A percentile compares a stretch with the other conserved stretches of the same genome.
phyloP scores from a whole-genome alignment of 2,113 vertebrate genomes.

The Peromyscus polionotus region DNA sequence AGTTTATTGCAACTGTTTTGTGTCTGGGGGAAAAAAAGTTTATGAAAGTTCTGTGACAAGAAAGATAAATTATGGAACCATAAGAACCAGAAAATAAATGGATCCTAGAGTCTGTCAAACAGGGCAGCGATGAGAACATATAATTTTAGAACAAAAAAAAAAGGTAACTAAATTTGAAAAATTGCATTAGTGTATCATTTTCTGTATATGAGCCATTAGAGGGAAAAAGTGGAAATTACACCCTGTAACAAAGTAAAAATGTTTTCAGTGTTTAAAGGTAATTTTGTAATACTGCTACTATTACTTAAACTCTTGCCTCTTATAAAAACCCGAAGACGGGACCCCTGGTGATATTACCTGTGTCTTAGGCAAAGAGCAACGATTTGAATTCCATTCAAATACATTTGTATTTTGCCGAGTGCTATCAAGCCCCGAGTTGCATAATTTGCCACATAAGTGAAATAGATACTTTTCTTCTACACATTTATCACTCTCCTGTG shows the following conservation, averaged over 20 bases:
- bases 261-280: slow-evolving; percentile 94
- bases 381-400: slow-evolving; percentile 97
- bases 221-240: slow-evolving; percentile 91
- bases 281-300: slow-evolving; percentile 96
- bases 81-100: slow-evolving; percentile 89
- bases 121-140: slow-evolving; percentile 87
- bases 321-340: slow-evolving; percentile 97
- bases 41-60: slow-evolving; percentile 90
- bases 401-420: slow-evolving; percentile 96
- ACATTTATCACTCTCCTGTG: slow-evolving; percentile 92
- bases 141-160: slow-evolving; percentile 91
- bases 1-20: slow-evolving; percentile 87
- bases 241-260: slow-evolving; percentile 94
- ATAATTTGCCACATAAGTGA: slow-evolving; percentile 92
- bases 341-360: slow-evolving; percentile 96
- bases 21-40: slow-evolving; percentile 85
- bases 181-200: slow-evolving; percentile 93
- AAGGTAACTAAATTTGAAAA: slow-evolving; percentile 92
- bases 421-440: slow-evolving; percentile 92
- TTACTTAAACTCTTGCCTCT: slow-evolving; percentile 98
- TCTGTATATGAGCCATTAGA: slow-evolving; percentile 92
- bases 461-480: slow-evolving; percentile 91
- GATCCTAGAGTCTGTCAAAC: slow-evolving; percentile 90
- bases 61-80: slow-evolving; percentile 88
- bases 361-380: slow-evolving; percentile 95